phyloP scores from a whole-genome alignment of 2,888 invertebrate genomes.

The Volucella inanis region DNA sequence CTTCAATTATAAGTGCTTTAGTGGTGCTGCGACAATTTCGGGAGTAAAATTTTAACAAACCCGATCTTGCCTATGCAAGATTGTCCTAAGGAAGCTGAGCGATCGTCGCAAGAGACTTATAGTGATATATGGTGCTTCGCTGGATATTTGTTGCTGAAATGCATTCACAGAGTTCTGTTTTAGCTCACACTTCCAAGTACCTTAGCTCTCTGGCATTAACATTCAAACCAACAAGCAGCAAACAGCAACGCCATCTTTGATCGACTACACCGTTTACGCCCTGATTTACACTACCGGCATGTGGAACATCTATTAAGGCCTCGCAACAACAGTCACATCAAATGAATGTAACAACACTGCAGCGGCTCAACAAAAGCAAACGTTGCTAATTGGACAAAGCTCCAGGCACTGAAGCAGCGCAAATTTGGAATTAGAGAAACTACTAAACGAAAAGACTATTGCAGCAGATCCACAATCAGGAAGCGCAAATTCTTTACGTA shows the following conservation, averaged over 20 bases:
- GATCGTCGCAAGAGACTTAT: not conserved
- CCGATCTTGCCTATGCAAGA: not conserved
- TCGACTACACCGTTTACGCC: too few relatives aligned
- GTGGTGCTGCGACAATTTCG: not conserved
- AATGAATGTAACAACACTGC: slow-evolving; percentile 12
- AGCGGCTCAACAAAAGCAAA: slow-evolving; percentile 28
- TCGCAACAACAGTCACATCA: too few relatives aligned
- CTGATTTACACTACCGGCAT: too few relatives aligned
- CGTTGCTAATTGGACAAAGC: slow-evolving; percentile 66
- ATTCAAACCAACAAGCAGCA: too few relatives aligned
- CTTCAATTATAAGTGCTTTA: not conserved
- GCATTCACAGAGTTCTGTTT: slow-evolving; percentile 60
- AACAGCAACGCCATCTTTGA: too few relatives aligned
- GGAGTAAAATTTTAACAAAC: not conserved
- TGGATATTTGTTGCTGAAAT: slow-evolving; percentile 44
- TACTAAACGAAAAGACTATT: slow-evolving; percentile 82
- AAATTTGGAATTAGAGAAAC: slow-evolving; percentile 81
- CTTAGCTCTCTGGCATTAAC: too few relatives aligned
- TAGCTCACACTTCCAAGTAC: too few relatives aligned
- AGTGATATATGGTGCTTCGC: slow-evolving; percentile 10
- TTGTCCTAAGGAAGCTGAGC: not conserved
- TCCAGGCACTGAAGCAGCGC: slow-evolving; percentile 80
- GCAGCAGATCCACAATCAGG: slow-evolving; percentile 81
- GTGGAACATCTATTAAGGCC: too few relatives aligned
- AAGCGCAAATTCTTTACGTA: slow-evolving; percentile 81